Evolutionary conservation across 1,140 invertebrate genomes (phyloP), one percentile per base, ranked within the genome.

Genomic region (Megalopta genalis): DNA sequence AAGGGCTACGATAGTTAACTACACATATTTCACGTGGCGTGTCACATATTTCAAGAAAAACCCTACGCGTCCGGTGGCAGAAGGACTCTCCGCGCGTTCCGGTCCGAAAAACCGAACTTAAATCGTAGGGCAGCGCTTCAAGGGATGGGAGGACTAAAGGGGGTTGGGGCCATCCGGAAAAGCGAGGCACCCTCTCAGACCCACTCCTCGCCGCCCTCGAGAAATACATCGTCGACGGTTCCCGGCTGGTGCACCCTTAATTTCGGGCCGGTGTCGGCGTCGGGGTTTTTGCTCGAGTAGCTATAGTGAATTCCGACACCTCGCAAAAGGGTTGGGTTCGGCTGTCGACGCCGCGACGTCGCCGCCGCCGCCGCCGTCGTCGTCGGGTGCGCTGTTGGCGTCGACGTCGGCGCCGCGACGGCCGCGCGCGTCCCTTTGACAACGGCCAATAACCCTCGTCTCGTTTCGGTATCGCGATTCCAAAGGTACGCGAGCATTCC

Each of bases 371-470:
- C 42, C 8, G 62, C 42, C 66, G 9, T 27, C 66, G 75, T 70
- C 60, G 75, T 37, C 76, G 79, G 10, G 10, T 14, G 39, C 67
- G 75, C n/a, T 70, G 62, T 32, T 69, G 65, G 42, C 79, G 66
- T 32, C 72, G 69, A 37, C 49, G 59, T 57, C 74, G 75, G 23
- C 42, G 10, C 9, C 42, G 62, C 66, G 23, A 46, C 76, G 79
- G 32, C 69, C 63, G 42, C 23, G 49, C 63, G 57, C 69, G 27
- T 52, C 76, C 75, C 82, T 83, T 85, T 84, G 80, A 84, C 79
- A 49, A 80, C 49, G 82, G 60, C 67, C 57, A 66, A 72, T 84
- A 85, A 85, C 77, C 82, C 83, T 80, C 64, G 82, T 84, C 83
- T 74, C 82, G 63, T 84, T 84, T 84, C 82, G 77, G 82, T 71